These are phyloP conservation scores for Archivesica marissinica DNA, from an alignment of 1,140 invertebrate species.

Conservation along the genomic window DNA sequence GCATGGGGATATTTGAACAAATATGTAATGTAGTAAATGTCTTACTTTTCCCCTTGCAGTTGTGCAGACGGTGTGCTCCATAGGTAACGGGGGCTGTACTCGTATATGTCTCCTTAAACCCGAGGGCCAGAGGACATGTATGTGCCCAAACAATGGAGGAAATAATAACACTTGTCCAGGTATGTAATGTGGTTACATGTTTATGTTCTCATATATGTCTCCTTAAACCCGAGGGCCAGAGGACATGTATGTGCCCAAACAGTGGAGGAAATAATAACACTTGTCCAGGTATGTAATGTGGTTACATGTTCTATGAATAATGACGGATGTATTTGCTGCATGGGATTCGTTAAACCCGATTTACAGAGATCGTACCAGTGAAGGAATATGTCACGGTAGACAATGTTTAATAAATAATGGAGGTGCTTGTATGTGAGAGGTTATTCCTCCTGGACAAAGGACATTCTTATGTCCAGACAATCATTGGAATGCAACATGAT, in stretches of 20 bases:
- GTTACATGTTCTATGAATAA: background rate
- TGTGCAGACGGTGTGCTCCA: background rate
- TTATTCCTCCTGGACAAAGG: no score
- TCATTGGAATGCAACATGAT: no score
- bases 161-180: background rate
- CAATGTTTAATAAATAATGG: no score
- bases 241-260: background rate
- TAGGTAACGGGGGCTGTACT: slow-evolving; percentile 1
- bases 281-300: background rate
- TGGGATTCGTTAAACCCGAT: no score
- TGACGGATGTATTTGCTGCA: no score
- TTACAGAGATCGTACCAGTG: no score
- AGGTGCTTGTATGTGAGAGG: no score
- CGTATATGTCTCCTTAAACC: slow-evolving; percentile 21
- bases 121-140: background rate
- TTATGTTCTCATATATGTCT: background rate
- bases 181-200: background rate
- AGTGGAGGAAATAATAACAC: background rate
- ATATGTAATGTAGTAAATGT: background rate
- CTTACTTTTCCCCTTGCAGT: background rate
- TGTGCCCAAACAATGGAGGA: background rate
- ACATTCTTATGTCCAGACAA: no score
- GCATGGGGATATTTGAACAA: no score
- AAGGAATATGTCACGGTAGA: no score
- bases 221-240: background rate